Conservation (phyloP, 2,888 invertebrate species). For the Hetaerina titia region DNA sequence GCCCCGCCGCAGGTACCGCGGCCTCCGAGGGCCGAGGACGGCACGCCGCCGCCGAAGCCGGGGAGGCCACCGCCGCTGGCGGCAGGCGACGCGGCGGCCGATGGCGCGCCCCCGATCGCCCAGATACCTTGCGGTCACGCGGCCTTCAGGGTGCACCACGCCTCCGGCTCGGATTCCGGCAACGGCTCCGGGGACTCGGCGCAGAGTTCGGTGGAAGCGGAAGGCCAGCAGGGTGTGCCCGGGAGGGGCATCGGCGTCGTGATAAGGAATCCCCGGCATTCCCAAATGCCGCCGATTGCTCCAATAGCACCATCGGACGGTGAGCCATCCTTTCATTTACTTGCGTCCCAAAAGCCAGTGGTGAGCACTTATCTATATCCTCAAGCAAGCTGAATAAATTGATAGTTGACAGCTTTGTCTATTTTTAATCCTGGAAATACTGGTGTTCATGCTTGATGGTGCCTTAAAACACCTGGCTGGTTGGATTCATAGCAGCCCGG, state of each 20-base stretch:
- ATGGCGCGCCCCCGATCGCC: not conserved
- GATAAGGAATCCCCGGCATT: conserved; percentile 84
- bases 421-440: no score
- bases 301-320: not conserved
- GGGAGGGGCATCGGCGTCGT: conserved; percentile 80
- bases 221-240: conserved; percentile 72
- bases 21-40: conserved; percentile 79
- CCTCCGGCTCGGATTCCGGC: conserved; percentile 93
- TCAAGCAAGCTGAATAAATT: no score
- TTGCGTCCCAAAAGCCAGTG: no score
- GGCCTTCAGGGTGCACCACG: conserved; percentile 80
- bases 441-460: no score
- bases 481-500: no score
- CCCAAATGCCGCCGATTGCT: conserved; percentile 42
- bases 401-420: no score
- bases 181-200: conserved; percentile 93
- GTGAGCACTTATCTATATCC: no score
- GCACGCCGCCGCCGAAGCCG: conserved; percentile 73
- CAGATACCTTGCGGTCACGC: conserved; percentile 10
- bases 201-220: conserved; percentile 81
- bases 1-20: conserved; percentile 74
- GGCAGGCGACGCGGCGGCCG: conserved; percentile 46
- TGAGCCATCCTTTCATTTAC: not conserved
- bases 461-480: no score
- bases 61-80: conserved; percentile 52